phyloP scores from a whole-genome alignment of 1,140 invertebrate species.

The Heliconius hewitsoni region DNA sequence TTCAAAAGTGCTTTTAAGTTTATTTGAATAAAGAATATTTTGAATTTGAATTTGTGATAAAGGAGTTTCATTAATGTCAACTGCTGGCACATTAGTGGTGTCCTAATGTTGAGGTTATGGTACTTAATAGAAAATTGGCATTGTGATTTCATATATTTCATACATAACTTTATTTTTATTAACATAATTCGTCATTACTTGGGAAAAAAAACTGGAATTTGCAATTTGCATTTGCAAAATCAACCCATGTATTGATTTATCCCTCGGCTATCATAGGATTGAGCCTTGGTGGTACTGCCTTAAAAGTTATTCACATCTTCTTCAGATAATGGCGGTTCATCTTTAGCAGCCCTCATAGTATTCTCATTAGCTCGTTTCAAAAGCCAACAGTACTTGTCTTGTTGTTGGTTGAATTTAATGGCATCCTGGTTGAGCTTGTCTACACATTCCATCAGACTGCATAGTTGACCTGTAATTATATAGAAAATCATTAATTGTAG shows the following conservation, averaged over 20 bases:
- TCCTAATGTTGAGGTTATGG: too few relatives aligned
- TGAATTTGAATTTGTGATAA: too few relatives aligned
- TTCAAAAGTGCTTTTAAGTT: too few relatives aligned
- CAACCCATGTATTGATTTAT: conserved; percentile 91
- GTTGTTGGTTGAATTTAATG: conserved; percentile 96
- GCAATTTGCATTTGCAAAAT: too few relatives aligned
- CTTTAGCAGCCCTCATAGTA: conserved; percentile 90
- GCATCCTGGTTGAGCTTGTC: conserved; percentile 95
- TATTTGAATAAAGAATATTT: too few relatives aligned
- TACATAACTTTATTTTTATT: too few relatives aligned
- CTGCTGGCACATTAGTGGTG: too few relatives aligned
- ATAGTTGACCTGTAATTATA: conserved; percentile 86
- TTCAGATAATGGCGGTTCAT: conserved; percentile 95
- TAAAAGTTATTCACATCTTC: conserved; percentile 97
- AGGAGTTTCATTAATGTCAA: too few relatives aligned
- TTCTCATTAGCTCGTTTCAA: conserved; percentile 95
- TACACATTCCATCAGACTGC: conserved; percentile 96
- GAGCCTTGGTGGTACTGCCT: conserved; percentile 93
- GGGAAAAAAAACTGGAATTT: too few relatives aligned
- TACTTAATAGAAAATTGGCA: too few relatives aligned
- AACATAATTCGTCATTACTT: too few relatives aligned
- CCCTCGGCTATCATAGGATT: conserved; percentile 97
- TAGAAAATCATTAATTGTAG: background rate
- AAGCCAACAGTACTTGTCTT: conserved; percentile 94
- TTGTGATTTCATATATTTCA: too few relatives aligned